These are phyloP conservation scores for Bagarius yarrelli DNA, from an alignment of 2,113 vertebrate species.

Conservation along the genomic window DNA sequence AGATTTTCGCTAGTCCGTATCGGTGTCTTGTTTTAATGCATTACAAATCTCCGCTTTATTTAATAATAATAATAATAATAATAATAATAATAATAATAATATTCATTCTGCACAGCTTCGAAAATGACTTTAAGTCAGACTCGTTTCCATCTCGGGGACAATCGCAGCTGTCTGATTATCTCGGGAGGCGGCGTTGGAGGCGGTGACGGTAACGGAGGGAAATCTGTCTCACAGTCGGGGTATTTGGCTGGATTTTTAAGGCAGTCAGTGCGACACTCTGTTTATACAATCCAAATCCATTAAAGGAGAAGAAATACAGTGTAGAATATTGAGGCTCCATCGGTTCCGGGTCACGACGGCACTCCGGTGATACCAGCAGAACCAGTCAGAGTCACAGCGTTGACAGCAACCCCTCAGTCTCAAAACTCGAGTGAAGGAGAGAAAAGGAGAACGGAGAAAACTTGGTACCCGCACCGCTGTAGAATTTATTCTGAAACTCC, in stretches of 20 bases:
- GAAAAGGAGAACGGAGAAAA: conserved; percentile 91
- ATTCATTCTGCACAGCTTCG: too few species aligned
- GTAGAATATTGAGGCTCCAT: neutral
- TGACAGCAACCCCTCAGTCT: conserved; percentile 74
- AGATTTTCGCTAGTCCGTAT: too few species aligned
- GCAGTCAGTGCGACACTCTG: conserved; percentile 71
- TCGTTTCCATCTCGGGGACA: too few species aligned
- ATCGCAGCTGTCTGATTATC: too few species aligned
- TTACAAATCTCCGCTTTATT: too few species aligned
- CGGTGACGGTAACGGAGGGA: neutral
- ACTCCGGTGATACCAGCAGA: neutral
- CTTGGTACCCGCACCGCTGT: conserved; percentile 86
- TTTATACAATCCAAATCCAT: conserved; percentile 29
- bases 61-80: too few species aligned
- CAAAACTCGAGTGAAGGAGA: conserved; percentile 81
- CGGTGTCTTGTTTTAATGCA: too few species aligned
- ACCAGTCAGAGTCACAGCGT: conserved; percentile 13
- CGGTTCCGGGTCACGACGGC: neutral
- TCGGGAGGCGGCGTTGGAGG: too few species aligned
- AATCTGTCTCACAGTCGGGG: neutral
- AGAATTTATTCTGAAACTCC: conserved; percentile 99
- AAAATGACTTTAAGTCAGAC: too few species aligned
- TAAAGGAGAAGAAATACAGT: conserved; percentile 12
- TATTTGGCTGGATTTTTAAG: conserved; percentile 74
- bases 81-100: too few species aligned